These are phyloP conservation scores for Ahaetulla prasina DNA, from an alignment of 2,113 vertebrate species.

Conservation along the genomic window DNA sequence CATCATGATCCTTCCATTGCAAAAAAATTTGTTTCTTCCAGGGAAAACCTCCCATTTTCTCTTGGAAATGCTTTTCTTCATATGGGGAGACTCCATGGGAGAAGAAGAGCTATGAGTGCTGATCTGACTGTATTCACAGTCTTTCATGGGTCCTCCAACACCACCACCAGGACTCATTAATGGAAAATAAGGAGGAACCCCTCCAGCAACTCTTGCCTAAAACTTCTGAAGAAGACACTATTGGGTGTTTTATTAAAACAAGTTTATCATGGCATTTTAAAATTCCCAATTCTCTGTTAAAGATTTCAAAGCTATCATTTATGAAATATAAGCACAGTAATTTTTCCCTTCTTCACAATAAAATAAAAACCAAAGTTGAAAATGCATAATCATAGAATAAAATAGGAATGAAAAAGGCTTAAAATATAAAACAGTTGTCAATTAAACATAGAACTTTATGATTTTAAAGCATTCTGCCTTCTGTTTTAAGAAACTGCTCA, in stretches of 20 bases:
- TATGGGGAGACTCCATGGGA: conserved; percentile 94
- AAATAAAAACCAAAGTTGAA: conserved; percentile 29
- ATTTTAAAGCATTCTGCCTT: conserved; percentile 44
- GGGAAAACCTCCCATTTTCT: conserved; percentile 97
- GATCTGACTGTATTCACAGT: conserved; percentile 97
- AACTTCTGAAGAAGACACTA: conserved; percentile 46
- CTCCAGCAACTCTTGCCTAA: conserved; percentile 53
- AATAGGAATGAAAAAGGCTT: background rate
- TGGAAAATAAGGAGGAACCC: conserved; percentile 60
- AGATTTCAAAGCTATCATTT: conserved; percentile 56
- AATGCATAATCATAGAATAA: conserved; percentile 39
- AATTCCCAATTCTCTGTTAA: conserved; percentile 50
- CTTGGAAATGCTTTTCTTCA: conserved; percentile 78
- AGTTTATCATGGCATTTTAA: background rate
- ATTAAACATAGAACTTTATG: background rate
- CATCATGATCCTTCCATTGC: conserved; percentile 98
- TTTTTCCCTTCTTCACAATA: conserved; percentile 45
- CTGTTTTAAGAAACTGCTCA: conserved; percentile 10
- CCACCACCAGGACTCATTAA: conserved; percentile 87
- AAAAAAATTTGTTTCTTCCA: conserved; percentile 96
- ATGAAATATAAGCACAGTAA: conserved; percentile 7
- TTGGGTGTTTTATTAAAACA: background rate
- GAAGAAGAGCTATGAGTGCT: conserved; percentile 90
- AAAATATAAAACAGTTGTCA: conserved; percentile 18
- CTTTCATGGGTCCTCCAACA: conserved; percentile 91